Conservation (phyloP, 2,888 invertebrate genomes). For the Lacanobia oleracea region DNA sequence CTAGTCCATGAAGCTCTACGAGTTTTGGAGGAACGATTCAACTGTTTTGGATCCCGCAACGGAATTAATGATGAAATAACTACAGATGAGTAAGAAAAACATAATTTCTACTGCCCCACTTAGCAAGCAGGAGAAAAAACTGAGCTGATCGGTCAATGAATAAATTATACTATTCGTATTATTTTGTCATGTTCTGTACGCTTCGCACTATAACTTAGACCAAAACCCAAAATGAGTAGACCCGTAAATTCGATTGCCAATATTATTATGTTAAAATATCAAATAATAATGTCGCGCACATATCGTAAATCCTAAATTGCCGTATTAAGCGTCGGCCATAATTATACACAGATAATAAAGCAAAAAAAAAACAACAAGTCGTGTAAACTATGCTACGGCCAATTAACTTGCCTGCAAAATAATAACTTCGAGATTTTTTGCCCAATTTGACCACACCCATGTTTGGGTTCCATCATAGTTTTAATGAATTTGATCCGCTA, state of each 20-base stretch:
- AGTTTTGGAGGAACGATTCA: too few species aligned
- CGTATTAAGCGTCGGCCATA: slow-evolving; percentile 54
- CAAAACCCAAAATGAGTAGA: slow-evolving; percentile 13
- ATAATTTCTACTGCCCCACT: too few species aligned
- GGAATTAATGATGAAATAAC: too few species aligned
- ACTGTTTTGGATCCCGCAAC: too few species aligned
- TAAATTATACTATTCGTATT: too few species aligned
- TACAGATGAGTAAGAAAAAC: too few species aligned
- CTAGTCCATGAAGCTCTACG: too few species aligned
- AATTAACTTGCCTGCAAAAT: slow-evolving; percentile 58
- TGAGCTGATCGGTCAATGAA: too few species aligned
- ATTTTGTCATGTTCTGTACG: neutral
- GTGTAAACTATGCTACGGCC: slow-evolving; percentile 43
- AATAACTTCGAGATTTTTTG: slow-evolving; percentile 45
- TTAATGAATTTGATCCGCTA: slow-evolving; percentile 44
- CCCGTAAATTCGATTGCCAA: slow-evolving; percentile 43
- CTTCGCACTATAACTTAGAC: slow-evolving; percentile 27
- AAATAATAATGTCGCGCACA: slow-evolving; percentile 54
- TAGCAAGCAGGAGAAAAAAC: too few species aligned
- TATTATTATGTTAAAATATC: slow-evolving; percentile 56
- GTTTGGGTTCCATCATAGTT: slow-evolving; percentile 52
- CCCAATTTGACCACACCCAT: slow-evolving; percentile 48
- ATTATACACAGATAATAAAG: slow-evolving; percentile 52
- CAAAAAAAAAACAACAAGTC: slow-evolving; percentile 53
- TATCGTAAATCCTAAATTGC: slow-evolving; percentile 60